These are phyloP conservation scores for Ophthalmolycus amberensis DNA, from an alignment of 2,113 vertebrate species.

Conservation along the genomic window DNA sequence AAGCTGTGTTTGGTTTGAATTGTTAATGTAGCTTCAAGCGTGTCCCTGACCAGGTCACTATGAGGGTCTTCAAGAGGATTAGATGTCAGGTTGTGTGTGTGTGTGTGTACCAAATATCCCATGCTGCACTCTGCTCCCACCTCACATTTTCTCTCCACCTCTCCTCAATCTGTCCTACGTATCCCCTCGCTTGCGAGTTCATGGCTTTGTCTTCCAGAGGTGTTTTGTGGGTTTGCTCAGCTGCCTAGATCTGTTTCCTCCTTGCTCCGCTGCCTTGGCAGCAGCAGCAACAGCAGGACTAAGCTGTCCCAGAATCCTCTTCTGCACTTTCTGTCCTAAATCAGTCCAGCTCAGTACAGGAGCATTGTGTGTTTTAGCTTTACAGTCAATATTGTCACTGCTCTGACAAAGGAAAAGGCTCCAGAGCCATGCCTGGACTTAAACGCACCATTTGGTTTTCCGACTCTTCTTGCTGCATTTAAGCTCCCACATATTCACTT, in stretches of 20 bases:
- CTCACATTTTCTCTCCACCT: slow-evolving; percentile 6
- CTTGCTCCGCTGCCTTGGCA: slow-evolving; percentile 49
- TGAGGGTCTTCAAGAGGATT: slow-evolving; percentile 32
- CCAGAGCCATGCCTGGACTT: slow-evolving; percentile 25
- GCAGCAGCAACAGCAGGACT: slow-evolving; percentile 26
- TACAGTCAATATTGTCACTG: slow-evolving; percentile 58
- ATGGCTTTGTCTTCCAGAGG: slow-evolving; percentile 35
- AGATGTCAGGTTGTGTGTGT: slow-evolving; percentile 12
- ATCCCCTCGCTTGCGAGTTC: slow-evolving; percentile 20
- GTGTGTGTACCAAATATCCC: slow-evolving; percentile 4
- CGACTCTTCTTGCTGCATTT: slow-evolving; percentile 31
- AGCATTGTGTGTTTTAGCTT: slow-evolving; percentile 49
- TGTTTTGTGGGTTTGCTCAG: slow-evolving; percentile 56
- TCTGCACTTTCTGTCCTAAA: slow-evolving; percentile 32
- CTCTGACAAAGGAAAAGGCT: slow-evolving; percentile 30
- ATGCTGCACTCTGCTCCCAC: slow-evolving; percentile 4
- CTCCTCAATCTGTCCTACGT: slow-evolving; percentile 4
- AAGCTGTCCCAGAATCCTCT: slow-evolving; percentile 56
- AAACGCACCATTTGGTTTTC: slow-evolving; percentile 24
- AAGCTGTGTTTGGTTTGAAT: slow-evolving; percentile 47
- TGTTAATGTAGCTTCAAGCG: slow-evolving; percentile 22
- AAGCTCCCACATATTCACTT: slow-evolving; percentile 22
- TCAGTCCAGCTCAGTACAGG: slow-evolving; percentile 37
- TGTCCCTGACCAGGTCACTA: slow-evolving; percentile 30
- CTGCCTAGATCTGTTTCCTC: slow-evolving; percentile 48